Conservation (phyloP, 92 coral and sea anemone genomes). For the Palythoa caribaeorum region DNA sequence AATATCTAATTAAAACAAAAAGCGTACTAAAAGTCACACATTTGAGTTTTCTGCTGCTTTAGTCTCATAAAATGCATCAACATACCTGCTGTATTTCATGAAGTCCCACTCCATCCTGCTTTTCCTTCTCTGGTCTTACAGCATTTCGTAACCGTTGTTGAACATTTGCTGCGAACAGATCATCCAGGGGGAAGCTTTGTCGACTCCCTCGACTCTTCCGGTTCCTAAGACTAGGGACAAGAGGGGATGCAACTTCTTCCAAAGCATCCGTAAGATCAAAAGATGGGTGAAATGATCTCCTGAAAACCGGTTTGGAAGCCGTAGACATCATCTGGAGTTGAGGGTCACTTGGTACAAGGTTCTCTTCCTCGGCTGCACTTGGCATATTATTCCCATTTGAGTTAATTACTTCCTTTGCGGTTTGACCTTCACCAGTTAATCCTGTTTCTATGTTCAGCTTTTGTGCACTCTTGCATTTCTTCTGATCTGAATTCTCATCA, state of each 20-base stretch:
- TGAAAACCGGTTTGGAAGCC: constrained; percentile 39
- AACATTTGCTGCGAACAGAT: constrained; percentile 84
- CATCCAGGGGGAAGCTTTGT: constrained; percentile 90
- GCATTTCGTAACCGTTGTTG: constrained; percentile 77
- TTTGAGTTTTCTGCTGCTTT: too few relatives aligned
- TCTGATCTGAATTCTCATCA: not conserved
- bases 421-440: not conserved
- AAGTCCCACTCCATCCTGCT: too few relatives aligned
- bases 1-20: too few relatives aligned
- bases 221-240: constrained; percentile 56
- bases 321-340: constrained; percentile 54
- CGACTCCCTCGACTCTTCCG: constrained; percentile 87
- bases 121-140: constrained; percentile 1
- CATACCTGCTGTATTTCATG: too few relatives aligned
- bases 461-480: not conserved
- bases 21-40: too few relatives aligned
- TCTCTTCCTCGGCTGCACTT: not conserved
- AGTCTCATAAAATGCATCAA: too few relatives aligned
- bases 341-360: not conserved
- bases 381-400: not conserved
- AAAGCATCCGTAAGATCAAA: constrained; percentile 91
- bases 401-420: not conserved
- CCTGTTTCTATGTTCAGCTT: not conserved
- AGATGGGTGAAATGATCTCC: constrained; percentile 77
- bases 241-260: constrained; percentile 83